Evolutionary conservation across 2,888 invertebrate genomes (phyloP).

Genomic region (Andrena praecox): DNA sequence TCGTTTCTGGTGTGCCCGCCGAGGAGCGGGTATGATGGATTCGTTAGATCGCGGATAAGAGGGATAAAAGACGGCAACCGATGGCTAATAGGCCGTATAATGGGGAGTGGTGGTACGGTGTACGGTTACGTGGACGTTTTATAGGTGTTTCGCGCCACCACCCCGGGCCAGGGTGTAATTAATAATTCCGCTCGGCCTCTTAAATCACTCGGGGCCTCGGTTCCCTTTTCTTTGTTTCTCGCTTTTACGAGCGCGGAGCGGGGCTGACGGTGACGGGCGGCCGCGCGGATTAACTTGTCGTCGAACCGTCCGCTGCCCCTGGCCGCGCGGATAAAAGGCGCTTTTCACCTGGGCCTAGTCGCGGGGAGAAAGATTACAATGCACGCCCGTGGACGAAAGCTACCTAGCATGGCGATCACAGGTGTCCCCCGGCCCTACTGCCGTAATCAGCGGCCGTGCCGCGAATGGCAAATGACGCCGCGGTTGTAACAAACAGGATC

Average conservation of each 20-base stretch:
- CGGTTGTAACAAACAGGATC: conserved; percentile 7
- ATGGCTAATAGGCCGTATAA: conserved; percentile 44
- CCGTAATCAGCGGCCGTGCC: conserved; percentile 42
- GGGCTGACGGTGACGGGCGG: neutral
- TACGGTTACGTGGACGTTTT: conserved; percentile 42
- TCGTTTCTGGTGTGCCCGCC: neutral
- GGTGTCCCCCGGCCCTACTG: conserved; percentile 29
- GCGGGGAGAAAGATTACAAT: conserved; percentile 36
- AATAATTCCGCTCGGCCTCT: conserved; percentile 56
- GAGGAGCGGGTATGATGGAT: conserved; percentile 22
- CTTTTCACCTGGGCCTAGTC: conserved; percentile 55
- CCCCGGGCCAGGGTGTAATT: conserved; percentile 28
- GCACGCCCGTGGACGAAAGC: conserved; percentile 1
- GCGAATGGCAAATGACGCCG: conserved; percentile 27
- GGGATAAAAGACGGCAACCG: conserved; percentile 30
- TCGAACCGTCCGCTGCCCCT: conserved; percentile 12
- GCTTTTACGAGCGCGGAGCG: conserved; percentile 11
- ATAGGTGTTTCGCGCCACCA: conserved; percentile 26
- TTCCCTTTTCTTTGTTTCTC: conserved; percentile 55
- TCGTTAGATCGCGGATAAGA: conserved; percentile 10
- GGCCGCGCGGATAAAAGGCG: conserved; percentile 41
- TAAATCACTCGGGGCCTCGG: conserved; percentile 66
- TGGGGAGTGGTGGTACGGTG: conserved; percentile 23
- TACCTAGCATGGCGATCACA: conserved; percentile 35
- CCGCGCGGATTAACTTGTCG: conserved; percentile 56